Percentiles rank a stretch among this genome's conserved stretches.
phyloP scores from a whole-genome alignment of 2,888 invertebrate genomes.

The Pollenia labialis region DNA sequence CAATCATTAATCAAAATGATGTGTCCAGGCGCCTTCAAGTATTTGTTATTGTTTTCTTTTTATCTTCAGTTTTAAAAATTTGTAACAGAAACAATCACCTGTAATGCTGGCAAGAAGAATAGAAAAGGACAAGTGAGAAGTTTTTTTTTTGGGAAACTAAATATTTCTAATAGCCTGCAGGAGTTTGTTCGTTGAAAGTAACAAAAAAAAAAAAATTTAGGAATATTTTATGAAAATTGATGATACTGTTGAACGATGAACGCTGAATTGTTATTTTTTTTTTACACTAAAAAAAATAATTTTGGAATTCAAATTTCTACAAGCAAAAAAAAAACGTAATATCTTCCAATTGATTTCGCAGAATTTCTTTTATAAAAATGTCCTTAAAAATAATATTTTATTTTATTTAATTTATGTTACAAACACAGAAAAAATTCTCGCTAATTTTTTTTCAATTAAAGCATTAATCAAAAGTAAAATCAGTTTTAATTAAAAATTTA shows the following conservation, averaged over 20 bases:
- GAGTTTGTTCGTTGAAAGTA: conserved; percentile 39
- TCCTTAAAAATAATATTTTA: no score
- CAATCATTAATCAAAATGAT: conserved; percentile 69
- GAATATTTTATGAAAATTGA: conserved; percentile 55
- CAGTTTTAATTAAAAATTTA: no score
- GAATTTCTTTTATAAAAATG: no score
- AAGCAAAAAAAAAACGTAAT: no score
- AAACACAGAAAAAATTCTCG: no score
- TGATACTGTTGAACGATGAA: conserved; percentile 58
- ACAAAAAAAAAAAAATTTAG: conserved; percentile 33
- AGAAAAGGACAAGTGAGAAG: conserved; percentile 21
- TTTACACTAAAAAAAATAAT: conserved; percentile 19
- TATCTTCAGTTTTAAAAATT: conserved; percentile 39
- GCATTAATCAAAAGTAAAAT: no score
- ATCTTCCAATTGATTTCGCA: no score
- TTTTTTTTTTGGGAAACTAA: conserved; percentile 9
- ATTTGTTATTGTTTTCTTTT: conserved; percentile 5
- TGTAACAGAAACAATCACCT: conserved; percentile 64
- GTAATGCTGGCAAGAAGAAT: conserved; percentile 28
- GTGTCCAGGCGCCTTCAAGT: conserved; percentile 64
- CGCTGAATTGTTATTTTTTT: conserved; percentile 6
- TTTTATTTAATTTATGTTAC: no score
- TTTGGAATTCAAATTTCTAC: no score
- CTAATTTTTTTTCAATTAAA: no score
- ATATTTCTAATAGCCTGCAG: conserved; percentile 53